Base-by-base conservation (phyloP, 2,888 invertebrate species). In the Adineta ricciae region DNA sequence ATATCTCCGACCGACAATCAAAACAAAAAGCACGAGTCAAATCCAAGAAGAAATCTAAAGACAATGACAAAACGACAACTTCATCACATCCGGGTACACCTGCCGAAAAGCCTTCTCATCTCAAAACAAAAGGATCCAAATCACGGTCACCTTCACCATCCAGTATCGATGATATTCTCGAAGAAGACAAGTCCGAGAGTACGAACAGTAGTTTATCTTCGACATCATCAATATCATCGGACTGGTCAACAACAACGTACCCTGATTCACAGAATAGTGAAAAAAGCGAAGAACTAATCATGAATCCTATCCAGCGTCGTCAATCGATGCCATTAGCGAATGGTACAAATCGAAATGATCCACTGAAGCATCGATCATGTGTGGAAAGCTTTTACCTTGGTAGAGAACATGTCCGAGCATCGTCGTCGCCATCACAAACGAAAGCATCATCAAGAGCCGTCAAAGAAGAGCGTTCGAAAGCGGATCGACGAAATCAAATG, bases 221-320 rank as follows among this genome's bases (percentile, higher is more conserved):
- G 41, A 41, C 78, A 11, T 32, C 64, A 27, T 64, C 64, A 32
- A 8, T 24, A 8, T 41, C 41, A 78, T 78, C 78, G 2, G 41
- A 78, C 21, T 78, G 78, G 78, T 78, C 78, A 78, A 78, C 78
- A 78, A 41, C 78, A 41, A 78, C 78, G 11, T 78, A 78, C 41
- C 78, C 78, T 14, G 78, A 78, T 41, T 41, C 78, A n/a, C 16
- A 78, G 14, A 78, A 41, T 78, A 41, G 64, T 64, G 64, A 24
- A 19, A 64, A 64, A 64, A 64, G 64, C 19, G 32, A 64, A 5
- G 64, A 32, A 32, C 32, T 64, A 64, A 32, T 64, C 11, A 8
- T 50, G 19, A 50, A 64, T 64, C 19, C 64, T 16, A 64, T 16
- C 32, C 64, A 36, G 32, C 64, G 64, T 32, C 64, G 64, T 32